Evolutionary conservation across 2,797 vertebrate species (phyloP), one percentile per base, ranked within the genome.

Genomic region (Brachyalestes nurse): DNA sequence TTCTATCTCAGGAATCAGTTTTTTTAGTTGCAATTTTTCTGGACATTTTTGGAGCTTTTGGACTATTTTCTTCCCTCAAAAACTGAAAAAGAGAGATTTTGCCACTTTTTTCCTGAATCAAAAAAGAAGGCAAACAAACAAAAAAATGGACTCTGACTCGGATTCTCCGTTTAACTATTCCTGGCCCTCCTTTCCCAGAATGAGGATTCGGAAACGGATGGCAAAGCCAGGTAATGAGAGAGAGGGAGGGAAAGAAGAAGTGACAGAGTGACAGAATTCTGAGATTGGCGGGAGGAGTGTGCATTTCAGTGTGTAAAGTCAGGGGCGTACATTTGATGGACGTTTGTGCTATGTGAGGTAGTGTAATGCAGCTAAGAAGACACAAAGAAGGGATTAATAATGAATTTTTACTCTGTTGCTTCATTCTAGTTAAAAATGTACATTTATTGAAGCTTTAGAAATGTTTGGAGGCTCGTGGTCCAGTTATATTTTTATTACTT

Each of bases 131-230:
- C 87, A 57, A 67, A 82, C 78, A 72, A 84, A 74, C 17, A 82
- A 45, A 66, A 80, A 82, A 86, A 96, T 96, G 96, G 96, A 96
- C 80, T 96, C 95, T 51, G 97, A 99, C 90, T 99, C 97, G 0
- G 97, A 99, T 88, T 98, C 96, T 85, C 98, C 98, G 82, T 99
- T 99, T 90, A 98, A 99, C 93, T 98, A 99, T 90, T 99, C 97
- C 66, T 99, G 98, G 98, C 97, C 98, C 78, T 97, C 97, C 65
- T 97, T 99, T 82, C 97, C 97, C 81, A 98, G 95, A 91, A 97
- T 97, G 96, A 96, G 95, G 96, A 98, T 98, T 90, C 95, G 94
- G 72, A 95, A 95, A 91, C 95, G 94, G 92, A 92, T 89, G 1
- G 91, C 94, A 49, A 97, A 94, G 91, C 91, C 96, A 97, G 98